Evolutionary conservation across 2,888 invertebrate genomes (phyloP).

Genomic region (Dastarcus helophoroides): DNA sequence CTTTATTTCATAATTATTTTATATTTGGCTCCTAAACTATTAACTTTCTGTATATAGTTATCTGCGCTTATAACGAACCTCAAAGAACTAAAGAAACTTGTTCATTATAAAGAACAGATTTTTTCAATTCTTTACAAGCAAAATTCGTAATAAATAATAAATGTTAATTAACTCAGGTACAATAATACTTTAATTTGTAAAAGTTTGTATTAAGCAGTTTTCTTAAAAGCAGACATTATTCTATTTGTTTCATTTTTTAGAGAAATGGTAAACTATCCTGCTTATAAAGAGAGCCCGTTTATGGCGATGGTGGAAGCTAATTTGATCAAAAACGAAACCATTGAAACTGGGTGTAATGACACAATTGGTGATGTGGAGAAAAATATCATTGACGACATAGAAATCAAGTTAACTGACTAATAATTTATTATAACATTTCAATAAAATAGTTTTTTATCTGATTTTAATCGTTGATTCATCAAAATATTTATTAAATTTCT

Average conservation of each 20-base stretch:
- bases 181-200: too few relatives aligned
- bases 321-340: slow-evolving; percentile 39
- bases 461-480: slow-evolving; percentile 58
- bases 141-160: too few relatives aligned
- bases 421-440: slow-evolving; percentile 1
- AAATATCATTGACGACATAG: slow-evolving; percentile 13
- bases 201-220: too few relatives aligned
- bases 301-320: slow-evolving; percentile 52
- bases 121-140: too few relatives aligned
- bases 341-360: slow-evolving; percentile 27
- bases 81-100: too few relatives aligned
- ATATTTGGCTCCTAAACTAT: too few relatives aligned
- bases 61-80: too few relatives aligned
- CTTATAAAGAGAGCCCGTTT: slow-evolving; percentile 54
- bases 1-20: too few relatives aligned
- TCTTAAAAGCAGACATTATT: background rate
- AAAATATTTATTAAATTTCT: slow-evolving; percentile 74
- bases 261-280: slow-evolving; percentile 48
- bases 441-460: slow-evolving; percentile 8
- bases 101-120: too few relatives aligned
- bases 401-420: slow-evolving; percentile 6
- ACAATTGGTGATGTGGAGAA: slow-evolving; percentile 13
- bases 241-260: slow-evolving; percentile 16
- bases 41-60: too few relatives aligned
- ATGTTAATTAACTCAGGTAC: too few relatives aligned